Percentiles rank a stretch among this genome's conserved stretches.
Conservation (phyloP, 2,113 vertebrate species). For the Saccopteryx leptura region DNA sequence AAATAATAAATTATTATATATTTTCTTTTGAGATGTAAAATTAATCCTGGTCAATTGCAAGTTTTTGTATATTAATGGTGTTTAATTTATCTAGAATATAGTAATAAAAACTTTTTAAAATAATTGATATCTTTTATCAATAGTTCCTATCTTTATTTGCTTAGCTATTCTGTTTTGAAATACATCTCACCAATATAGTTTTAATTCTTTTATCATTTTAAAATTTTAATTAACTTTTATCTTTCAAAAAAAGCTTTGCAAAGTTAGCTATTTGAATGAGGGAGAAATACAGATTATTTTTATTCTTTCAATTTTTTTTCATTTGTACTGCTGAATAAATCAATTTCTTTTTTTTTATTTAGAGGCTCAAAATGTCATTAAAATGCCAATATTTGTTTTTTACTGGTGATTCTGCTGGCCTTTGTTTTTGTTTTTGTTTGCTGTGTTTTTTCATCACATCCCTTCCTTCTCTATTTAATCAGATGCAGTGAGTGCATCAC, state of each 20-base stretch:
- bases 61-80: neutral
- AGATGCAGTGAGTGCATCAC: conserved; percentile 71
- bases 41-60: neutral
- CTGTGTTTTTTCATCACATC: no score
- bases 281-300: neutral
- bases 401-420: conserved; percentile 47
- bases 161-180: neutral
- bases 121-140: neutral
- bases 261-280: neutral
- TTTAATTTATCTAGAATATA: neutral
- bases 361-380: neutral
- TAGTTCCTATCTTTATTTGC: neutral
- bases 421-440: neutral
- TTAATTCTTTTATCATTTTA: neutral
- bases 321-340: conserved; percentile 55
- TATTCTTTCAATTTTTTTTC: neutral
- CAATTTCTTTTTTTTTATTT: neutral
- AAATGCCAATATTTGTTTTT: conserved; percentile 64
- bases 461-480: conserved; percentile 63
- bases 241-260: neutral
- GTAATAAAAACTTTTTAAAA: neutral
- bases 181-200: neutral
- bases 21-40: neutral
- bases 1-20: neutral
- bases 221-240: neutral